Conservation (phyloP, 2,797 vertebrate species). For the Ficedula albicollis region DNA sequence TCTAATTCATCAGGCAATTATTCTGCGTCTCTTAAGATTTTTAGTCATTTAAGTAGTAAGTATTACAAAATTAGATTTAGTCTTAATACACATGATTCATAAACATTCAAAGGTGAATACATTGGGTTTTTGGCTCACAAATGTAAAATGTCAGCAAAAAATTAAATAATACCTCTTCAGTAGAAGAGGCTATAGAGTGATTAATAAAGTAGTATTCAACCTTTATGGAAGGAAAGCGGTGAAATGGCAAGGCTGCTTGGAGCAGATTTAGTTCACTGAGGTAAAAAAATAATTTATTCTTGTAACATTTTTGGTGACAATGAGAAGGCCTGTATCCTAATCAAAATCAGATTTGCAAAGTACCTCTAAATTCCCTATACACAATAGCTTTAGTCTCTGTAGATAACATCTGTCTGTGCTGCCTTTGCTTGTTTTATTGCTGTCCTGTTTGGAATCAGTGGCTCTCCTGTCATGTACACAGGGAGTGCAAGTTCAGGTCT, state of each 20-base stretch:
- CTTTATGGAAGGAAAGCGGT: background rate
- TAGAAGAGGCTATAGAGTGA: background rate
- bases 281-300: background rate
- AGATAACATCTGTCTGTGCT: background rate
- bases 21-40: constrained; percentile 26
- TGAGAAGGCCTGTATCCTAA: background rate
- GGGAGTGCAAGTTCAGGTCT: accelerated
- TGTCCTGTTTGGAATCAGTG: background rate
- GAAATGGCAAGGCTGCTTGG: background rate
- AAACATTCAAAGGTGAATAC: constrained; percentile 8
- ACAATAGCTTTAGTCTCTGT: background rate
- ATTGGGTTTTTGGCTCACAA: background rate
- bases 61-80: constrained; percentile 5
- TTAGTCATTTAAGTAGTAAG: constrained; percentile 30
- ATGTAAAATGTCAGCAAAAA: constrained; percentile 17
- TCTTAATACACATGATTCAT: constrained; percentile 6
- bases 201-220: constrained; percentile 6
- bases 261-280: background rate
- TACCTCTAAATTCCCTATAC: background rate
- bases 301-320: background rate
- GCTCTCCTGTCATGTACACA: accelerated
- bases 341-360: background rate
- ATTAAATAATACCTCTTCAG: background rate
- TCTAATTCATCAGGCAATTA: constrained; percentile 41
- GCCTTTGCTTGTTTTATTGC: background rate